Evolutionary conservation across 2,888 invertebrate species (phyloP).

Genomic region (Synergus gifuensis): DNA sequence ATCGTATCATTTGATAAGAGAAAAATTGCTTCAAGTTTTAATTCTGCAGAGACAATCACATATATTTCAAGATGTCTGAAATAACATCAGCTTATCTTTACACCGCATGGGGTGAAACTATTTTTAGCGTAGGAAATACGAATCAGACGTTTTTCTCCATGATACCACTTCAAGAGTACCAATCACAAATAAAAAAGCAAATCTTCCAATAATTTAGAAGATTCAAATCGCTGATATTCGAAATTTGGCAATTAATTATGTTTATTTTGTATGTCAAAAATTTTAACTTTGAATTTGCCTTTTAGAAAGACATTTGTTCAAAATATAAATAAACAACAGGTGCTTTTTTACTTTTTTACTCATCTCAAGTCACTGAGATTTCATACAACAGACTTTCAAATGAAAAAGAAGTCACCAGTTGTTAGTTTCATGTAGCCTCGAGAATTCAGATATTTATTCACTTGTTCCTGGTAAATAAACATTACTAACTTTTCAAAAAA

Average conservation of each 20-base stretch:
- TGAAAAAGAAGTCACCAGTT: too few species aligned
- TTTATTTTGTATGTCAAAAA: too few species aligned
- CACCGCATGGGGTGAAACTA: constrained; percentile 51
- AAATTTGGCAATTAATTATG: neutral
- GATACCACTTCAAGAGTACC: constrained; percentile 33
- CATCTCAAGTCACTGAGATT: too few species aligned
- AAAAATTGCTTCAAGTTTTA: constrained; percentile 1
- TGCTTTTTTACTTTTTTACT: too few species aligned
- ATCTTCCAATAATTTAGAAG: constrained; percentile 15
- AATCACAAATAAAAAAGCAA: constrained; percentile 20
- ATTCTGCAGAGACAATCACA: constrained; percentile 24
- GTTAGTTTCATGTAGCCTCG: too few species aligned
- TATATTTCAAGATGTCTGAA: constrained; percentile 41
- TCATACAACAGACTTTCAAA: neutral
- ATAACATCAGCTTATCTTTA: constrained; percentile 60
- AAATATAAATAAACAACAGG: too few species aligned
- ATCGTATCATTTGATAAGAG: neutral
- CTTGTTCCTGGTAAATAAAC: too few species aligned
- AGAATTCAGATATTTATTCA: too few species aligned
- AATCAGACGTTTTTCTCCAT: constrained; percentile 37
- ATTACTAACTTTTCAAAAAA: too few species aligned
- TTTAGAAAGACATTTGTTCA: too few species aligned
- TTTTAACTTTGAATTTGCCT: too few species aligned
- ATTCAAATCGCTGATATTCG: neutral
- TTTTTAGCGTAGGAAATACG: constrained; percentile 44